phyloP scores from a whole-genome alignment of 2,888 invertebrate species.

The Hartigia nigra region DNA sequence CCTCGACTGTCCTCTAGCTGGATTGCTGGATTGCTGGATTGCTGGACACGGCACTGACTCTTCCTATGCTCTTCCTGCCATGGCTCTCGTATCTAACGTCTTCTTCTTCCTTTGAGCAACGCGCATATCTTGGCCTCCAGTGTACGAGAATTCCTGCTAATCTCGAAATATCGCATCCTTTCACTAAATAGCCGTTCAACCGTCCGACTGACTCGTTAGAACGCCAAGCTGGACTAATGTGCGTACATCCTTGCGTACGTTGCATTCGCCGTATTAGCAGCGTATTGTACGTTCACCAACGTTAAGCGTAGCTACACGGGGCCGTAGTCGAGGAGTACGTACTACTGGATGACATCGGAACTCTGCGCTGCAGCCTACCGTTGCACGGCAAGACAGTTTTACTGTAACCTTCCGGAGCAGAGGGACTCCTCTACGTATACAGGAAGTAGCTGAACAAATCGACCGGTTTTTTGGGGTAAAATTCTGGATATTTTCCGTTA shows the following conservation, averaged over 20 bases:
- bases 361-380: background rate
- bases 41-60: background rate
- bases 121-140: background rate
- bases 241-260: background rate
- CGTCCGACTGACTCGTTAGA: slow-evolving; percentile 14
- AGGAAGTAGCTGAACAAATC: background rate
- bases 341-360: background rate
- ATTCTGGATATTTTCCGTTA: background rate
- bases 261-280: background rate
- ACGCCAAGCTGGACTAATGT: background rate
- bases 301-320: background rate
- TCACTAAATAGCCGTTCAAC: slow-evolving; percentile 9
- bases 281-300: background rate
- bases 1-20: slow-evolving; percentile 31
- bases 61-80: background rate
- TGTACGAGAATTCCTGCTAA: slow-evolving; percentile 9
- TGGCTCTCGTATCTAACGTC: background rate
- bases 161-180: slow-evolving; percentile 18
- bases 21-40: background rate
- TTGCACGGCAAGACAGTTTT: background rate
- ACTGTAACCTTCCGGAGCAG: background rate
- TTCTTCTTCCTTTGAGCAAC: background rate
- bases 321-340: background rate
- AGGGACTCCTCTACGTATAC: background rate
- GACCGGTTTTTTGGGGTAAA: background rate